Conservation (phyloP, 2,113 vertebrate genomes). For the Seriola aureovittata region DNA sequence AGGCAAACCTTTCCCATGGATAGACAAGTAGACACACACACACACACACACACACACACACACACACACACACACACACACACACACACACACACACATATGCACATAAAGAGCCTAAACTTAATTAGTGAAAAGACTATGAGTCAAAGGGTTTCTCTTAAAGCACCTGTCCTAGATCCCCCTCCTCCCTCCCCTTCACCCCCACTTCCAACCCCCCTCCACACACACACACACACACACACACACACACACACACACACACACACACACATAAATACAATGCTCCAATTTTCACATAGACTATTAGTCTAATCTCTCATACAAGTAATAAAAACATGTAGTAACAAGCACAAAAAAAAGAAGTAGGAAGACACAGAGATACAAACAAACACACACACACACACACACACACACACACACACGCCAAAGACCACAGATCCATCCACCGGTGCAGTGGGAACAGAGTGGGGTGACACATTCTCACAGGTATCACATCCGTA, state of each 20-base stretch:
- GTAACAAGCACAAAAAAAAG: background rate
- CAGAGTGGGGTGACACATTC: slow-evolving; percentile 74
- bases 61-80: slow-evolving; percentile 21
- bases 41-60: slow-evolving; percentile 43
- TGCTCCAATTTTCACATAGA: slow-evolving; percentile 3
- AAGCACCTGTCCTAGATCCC: slow-evolving; percentile 82
- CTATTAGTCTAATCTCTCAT: background rate
- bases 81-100: slow-evolving; percentile 56
- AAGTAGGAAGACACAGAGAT: background rate
- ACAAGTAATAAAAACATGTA: background rate
- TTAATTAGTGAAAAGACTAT: slow-evolving; percentile 82
- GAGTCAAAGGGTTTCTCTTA: slow-evolving; percentile 72
- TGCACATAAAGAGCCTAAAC: slow-evolving; percentile 74
- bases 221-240: slow-evolving; percentile 27
- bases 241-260: slow-evolving; percentile 11
- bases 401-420: slow-evolving; percentile 8
- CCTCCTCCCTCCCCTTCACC: background rate
- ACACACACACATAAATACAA: slow-evolving; percentile 6
- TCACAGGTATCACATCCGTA: slow-evolving; percentile 86
- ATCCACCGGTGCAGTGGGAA: slow-evolving; percentile 78
- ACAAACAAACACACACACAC: slow-evolving; percentile 10
- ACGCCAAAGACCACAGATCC: slow-evolving; percentile 7
- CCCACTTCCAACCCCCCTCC: slow-evolving; percentile 20
- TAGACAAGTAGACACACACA: slow-evolving; percentile 5
- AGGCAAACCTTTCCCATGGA: slow-evolving; percentile 69